These are phyloP conservation scores for Benthosema pterotum DNA, from an alignment of 2,797 vertebrate species.

Conservation along the genomic window DNA sequence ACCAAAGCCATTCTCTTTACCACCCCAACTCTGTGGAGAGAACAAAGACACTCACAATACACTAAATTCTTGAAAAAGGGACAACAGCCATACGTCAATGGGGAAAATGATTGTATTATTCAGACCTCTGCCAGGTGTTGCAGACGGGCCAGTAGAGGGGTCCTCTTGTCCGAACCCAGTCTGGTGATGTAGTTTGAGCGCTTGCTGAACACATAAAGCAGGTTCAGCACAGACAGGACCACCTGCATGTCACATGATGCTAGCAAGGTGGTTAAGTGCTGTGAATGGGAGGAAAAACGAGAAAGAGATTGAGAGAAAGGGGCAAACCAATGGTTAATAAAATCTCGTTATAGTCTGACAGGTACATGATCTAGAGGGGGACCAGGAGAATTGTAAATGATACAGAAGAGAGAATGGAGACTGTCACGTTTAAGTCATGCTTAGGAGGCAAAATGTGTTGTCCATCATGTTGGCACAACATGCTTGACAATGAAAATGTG, in stretches of 20 bases:
- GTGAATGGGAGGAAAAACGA: conserved; percentile 41
- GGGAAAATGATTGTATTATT: conserved; percentile 40
- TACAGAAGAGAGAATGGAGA: background rate
- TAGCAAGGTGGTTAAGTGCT: conserved; percentile 96
- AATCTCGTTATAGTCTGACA: conserved; percentile 6
- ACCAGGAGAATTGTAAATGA: background rate
- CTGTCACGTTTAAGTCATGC: background rate
- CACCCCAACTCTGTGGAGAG: conserved; percentile 90
- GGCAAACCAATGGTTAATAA: background rate
- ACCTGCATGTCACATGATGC: conserved; percentile 99
- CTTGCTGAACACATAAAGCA: conserved; percentile 98
- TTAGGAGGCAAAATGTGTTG: background rate
- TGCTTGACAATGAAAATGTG: too few relatives aligned
- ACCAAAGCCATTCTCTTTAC: conserved; percentile 96
- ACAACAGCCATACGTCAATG: conserved; percentile 34
- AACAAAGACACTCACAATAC: conserved; percentile 56
- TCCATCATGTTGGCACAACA: too few relatives aligned
- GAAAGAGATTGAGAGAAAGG: conserved; percentile 32
- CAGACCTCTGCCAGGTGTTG: conserved; percentile 95
- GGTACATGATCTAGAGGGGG: background rate
- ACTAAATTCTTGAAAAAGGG: conserved; percentile 33
- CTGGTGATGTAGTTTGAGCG: conserved; percentile 98
- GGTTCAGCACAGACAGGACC: conserved; percentile 96
- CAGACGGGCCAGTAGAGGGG: conserved; percentile 91
- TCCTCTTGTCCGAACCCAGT: conserved; percentile 94